phyloP scores from a whole-genome alignment of 2,797 vertebrate species.

The Anableps anableps region DNA sequence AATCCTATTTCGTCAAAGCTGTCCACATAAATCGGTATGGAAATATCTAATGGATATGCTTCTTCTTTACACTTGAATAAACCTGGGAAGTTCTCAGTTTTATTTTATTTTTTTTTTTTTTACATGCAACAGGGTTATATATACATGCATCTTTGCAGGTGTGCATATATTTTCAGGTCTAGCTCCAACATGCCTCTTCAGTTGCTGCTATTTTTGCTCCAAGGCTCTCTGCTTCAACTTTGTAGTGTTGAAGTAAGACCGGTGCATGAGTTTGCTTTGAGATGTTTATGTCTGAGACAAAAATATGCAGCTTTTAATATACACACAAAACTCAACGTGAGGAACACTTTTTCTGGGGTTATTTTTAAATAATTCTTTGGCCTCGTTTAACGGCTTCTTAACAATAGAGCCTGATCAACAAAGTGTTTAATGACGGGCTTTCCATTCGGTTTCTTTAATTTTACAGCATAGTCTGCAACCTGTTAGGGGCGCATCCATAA shows the following conservation, averaged over 20 bases:
- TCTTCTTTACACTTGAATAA: background rate
- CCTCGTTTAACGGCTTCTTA: background rate
- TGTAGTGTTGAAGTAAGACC: background rate
- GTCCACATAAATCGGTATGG: background rate
- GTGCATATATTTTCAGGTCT: background rate
- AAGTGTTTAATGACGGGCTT: background rate
- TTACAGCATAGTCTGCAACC: background rate
- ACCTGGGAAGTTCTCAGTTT: background rate
- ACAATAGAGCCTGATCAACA: background rate
- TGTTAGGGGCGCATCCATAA: background rate
- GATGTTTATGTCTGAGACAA: background rate
- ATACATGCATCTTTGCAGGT: background rate
- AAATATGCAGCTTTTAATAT: background rate
- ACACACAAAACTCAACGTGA: background rate
- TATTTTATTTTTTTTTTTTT: background rate
- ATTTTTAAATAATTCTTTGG: background rate
- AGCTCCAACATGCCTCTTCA: background rate
- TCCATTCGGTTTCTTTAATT: background rate
- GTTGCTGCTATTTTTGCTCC: conserved; percentile 13
- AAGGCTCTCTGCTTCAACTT: background rate
- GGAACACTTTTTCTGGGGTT: too few relatives aligned
- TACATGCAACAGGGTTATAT: background rate
- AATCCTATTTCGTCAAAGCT: background rate
- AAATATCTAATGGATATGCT: background rate
- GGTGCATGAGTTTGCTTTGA: conserved; percentile 1